Evolutionary conservation across 1,140 invertebrate genomes (phyloP), one percentile per base, ranked within the genome.

Genomic region (Hycleus phaleratus): DNA sequence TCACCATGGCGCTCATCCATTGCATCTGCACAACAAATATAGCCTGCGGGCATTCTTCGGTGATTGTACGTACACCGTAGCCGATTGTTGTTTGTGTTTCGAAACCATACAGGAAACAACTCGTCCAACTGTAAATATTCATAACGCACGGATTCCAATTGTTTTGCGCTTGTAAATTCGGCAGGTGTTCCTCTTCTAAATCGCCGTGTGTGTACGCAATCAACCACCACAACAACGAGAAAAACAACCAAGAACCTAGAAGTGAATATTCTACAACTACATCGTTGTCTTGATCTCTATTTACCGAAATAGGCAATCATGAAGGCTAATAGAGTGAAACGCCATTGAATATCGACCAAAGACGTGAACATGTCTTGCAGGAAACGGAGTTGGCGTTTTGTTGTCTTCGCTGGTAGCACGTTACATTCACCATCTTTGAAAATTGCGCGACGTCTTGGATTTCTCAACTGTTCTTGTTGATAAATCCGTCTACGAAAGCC

Each of bases 301-400:
- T 32, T 32, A 2, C 95, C 72, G 32, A 97, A 81, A 69, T 98
- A 97, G 44, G 90, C 91, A 64, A 96, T 78, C 0, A 91, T 88
- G 71, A 98, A 97, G 45, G 93, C 88, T 26, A 97, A 77, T 12
- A 98, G 75, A 1, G 94, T 97, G 90, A 93, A 98, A n/a, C 94
- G 83, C 69, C 96, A 98, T 74, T 96, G 90, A 5, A 86, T 86
- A 68, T 95, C 91, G 12, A 93, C 88, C 43, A 93, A 77, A 0
- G 88, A 91, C 32, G 88, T 91, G 76, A 91, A 91, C 67, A 91
- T 85, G 68, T 91, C 87, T 73, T 88, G 86, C 11, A 97, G 77
- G 71, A 91, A 97, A 7, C 90, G 84, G 7, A 88, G 73, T 3
- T 87, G 80, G 4, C 91, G 78, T 66, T 92, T 88, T 8, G 91